These are phyloP conservation scores for Argyra leucocephala DNA, from an alignment of 2,888 invertebrate genomes.

Conservation along the genomic window DNA sequence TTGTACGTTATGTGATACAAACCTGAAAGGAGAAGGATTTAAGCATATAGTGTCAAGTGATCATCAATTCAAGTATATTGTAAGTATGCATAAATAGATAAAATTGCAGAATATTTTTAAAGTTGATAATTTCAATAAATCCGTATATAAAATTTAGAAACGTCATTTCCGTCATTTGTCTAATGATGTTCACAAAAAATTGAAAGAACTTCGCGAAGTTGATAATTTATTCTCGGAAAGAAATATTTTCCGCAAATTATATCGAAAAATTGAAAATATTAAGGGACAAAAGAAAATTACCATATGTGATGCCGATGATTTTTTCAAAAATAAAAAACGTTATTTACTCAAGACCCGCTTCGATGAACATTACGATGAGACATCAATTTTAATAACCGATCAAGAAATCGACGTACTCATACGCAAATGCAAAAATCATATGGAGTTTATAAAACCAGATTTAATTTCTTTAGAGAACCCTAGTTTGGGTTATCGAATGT, in stretches of 20 bases:
- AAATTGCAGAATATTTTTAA: not conserved
- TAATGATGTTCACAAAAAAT: slow-evolving; percentile 13
- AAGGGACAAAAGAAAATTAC: slow-evolving; percentile 19
- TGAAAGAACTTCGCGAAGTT: slow-evolving; percentile 10
- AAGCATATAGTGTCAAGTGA: slow-evolving; percentile 11
- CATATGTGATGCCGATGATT: slow-evolving; percentile 19
- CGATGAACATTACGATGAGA: slow-evolving; percentile 20
- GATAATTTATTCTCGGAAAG: slow-evolving; percentile 8
- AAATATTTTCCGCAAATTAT: slow-evolving; percentile 22
- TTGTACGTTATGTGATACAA: slow-evolving; percentile 14
- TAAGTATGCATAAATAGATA: slow-evolving; percentile 9
- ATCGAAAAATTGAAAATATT: slow-evolving; percentile 22
- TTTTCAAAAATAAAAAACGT: slow-evolving; percentile 14
- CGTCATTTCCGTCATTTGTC: slow-evolving; percentile 21
- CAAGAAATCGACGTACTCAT: slow-evolving; percentile 19
- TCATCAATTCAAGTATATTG: slow-evolving; percentile 18
- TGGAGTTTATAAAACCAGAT: slow-evolving; percentile 20
- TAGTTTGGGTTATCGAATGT: not conserved
- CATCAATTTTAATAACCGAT: slow-evolving; percentile 17
- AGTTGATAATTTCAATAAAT: not conserved
- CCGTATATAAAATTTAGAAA: slow-evolving; percentile 16
- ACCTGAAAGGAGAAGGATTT: slow-evolving; percentile 13
- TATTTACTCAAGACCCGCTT: slow-evolving; percentile 16
- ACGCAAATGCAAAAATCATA: slow-evolving; percentile 18
- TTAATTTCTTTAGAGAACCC: not conserved